These are phyloP conservation scores for Lysiphlebus fabarum DNA, from an alignment of 1,140 invertebrate genomes.

Conservation along the genomic window DNA sequence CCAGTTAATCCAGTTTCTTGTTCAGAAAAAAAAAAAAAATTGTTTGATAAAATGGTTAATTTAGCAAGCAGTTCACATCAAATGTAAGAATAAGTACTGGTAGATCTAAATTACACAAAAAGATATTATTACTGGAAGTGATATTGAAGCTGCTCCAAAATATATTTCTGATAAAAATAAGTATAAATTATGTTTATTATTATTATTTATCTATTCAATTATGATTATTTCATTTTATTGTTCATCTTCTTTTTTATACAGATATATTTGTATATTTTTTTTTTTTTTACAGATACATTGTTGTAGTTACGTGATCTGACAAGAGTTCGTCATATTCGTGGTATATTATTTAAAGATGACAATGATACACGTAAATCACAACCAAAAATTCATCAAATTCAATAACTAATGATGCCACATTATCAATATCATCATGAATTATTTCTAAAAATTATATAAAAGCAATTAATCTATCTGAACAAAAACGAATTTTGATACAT, in stretches of 20 bases:
- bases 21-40: slow-evolving; percentile 70
- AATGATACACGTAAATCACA: neutral
- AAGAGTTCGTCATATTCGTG: slow-evolving; percentile 60
- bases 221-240: slow-evolving; percentile 5
- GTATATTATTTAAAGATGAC: slow-evolving; percentile 56
- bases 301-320: slow-evolving; percentile 60
- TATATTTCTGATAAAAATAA: slow-evolving; percentile 65
- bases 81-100: slow-evolving; percentile 44
- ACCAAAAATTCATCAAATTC: too few relatives aligned
- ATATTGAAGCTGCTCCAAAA: slow-evolving; percentile 53
- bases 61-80: slow-evolving; percentile 69
- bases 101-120: slow-evolving; percentile 31
- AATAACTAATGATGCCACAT: too few relatives aligned
- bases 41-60: slow-evolving; percentile 84
- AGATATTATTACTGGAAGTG: slow-evolving; percentile 26
- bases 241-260: slow-evolving; percentile 19
- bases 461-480: slow-evolving; percentile 20
- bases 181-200: slow-evolving; percentile 21
- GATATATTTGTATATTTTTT: slow-evolving; percentile 70
- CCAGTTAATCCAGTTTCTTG: slow-evolving; percentile 78
- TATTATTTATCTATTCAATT: slow-evolving; percentile 5
- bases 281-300: too few relatives aligned
- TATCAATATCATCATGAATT: neutral
- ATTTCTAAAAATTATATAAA: slow-evolving; percentile 5
- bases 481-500: slow-evolving; percentile 12